These are phyloP conservation scores for Rhyacophila evoluta DNA, from an alignment of 2,888 invertebrate species.

Conservation along the genomic window DNA sequence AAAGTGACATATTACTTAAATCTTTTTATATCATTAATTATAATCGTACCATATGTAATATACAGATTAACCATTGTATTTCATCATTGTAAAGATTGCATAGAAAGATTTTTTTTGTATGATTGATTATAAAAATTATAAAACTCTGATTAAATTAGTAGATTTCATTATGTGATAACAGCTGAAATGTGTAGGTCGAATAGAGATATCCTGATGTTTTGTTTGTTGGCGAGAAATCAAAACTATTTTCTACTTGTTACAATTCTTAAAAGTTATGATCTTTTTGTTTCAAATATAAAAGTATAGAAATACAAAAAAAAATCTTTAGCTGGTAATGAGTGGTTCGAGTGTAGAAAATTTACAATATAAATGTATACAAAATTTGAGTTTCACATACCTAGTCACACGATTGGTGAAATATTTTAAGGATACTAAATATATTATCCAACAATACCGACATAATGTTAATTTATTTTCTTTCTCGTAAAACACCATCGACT, in stretches of 20 bases:
- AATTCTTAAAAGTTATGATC: not conserved
- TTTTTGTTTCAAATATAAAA: constrained; percentile 47
- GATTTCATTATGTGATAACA: not conserved
- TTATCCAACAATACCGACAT: constrained; percentile 16
- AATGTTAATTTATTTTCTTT: not conserved
- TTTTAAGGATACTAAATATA: constrained; percentile 23
- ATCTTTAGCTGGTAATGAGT: constrained; percentile 31
- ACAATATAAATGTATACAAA: constrained; percentile 30
- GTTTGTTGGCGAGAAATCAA: not conserved
- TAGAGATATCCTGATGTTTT: not conserved
- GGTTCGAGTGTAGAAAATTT: constrained; percentile 26
- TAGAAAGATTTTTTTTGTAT: not conserved
- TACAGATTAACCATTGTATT: not conserved
- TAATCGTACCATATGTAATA: not conserved
- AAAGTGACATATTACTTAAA: not conserved
- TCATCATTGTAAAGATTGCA: not conserved
- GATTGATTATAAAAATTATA: no score
- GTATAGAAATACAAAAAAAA: constrained; percentile 53
- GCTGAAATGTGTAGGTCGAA: not conserved
- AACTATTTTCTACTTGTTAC: not conserved
- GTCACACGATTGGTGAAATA: constrained; percentile 15
- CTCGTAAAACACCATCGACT: constrained; percentile 25
- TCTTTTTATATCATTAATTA: not conserved
- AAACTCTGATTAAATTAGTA: not conserved
- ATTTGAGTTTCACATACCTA: constrained; percentile 23